Base-by-base conservation (phyloP, 2,113 vertebrate species). In the Prietella phreatophila region DNA sequence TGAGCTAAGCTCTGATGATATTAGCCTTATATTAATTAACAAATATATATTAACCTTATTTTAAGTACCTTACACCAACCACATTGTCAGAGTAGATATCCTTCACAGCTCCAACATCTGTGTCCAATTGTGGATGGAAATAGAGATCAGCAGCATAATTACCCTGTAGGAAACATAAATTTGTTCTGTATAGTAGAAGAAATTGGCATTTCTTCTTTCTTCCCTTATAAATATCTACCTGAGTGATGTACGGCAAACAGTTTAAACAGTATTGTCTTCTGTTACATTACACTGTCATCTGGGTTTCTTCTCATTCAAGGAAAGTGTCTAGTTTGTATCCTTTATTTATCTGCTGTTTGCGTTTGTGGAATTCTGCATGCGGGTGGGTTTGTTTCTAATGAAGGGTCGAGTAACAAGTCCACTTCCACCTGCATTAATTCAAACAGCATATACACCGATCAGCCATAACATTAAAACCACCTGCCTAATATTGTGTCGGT, bases 61-160 rank as follows among this genome's bases (percentile, higher is more conserved):
- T 85, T 27, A 73, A 50, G 10, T 94, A 99, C 98, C 98, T 98
- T 94, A 99, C 94, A 25, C 97, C 97, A 87, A 98, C 96, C 50
- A 97, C 97, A 92, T 96, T 98, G 93, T 99, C 98, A 3, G 97
- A 97, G 95, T 99, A 99, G 93, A 99, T 97, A 93, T 99, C 98
- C 94, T 98, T 99, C 92, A 99, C 98, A 0, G 98, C 98, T 92
- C 99, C 98, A 11, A 99, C 99, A 93, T 99, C 98, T 56, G 97
- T 97, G 71, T 99, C 98, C 89, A 99, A 95, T 92, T 99, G 98
- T 0, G 98, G 97, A 92, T 99, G 98, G 50, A 98, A 96, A 92
- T 99, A 99, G 69, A 99, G 96, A 93, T 99, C 98, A 80, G 97
- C 98, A 6, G 97, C 97, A 89, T 98, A 99, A 94, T 96, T 97